These are phyloP conservation scores for Carcinoscorpius rotundicauda DNA, from an alignment of 1,140 invertebrate species.

Conservation along the genomic window DNA sequence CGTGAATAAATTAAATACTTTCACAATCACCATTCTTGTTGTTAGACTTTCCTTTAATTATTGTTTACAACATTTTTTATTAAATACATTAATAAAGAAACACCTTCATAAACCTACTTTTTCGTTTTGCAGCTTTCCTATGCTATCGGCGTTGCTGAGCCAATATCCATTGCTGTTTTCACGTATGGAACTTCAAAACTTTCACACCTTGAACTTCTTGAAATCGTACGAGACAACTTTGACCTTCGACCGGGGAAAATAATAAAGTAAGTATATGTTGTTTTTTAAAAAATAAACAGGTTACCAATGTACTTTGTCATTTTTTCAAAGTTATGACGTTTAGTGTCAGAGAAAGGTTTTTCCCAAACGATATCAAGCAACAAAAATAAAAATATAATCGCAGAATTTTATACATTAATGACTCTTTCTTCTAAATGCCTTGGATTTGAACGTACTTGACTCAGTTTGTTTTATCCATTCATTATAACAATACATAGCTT, in stretches of 20 bases:
- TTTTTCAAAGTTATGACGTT: background rate
- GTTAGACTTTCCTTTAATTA: too few relatives aligned
- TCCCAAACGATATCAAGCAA: too few relatives aligned
- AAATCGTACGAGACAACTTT: slow-evolving; percentile 92
- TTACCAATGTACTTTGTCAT: background rate
- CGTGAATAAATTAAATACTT: too few relatives aligned
- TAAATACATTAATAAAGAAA: background rate
- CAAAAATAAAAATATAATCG: too few relatives aligned
- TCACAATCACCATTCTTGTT: too few relatives aligned
- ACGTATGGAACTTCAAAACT: slow-evolving; percentile 90
- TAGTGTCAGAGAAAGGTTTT: too few relatives aligned
- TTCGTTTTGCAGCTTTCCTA: slow-evolving; percentile 62
- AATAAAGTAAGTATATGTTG: slow-evolving; percentile 52
- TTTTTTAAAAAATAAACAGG: background rate
- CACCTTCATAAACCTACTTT: background rate
- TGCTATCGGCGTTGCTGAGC: slow-evolving; percentile 90
- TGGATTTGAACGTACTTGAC: too few relatives aligned
- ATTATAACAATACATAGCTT: too few relatives aligned
- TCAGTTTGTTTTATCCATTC: too few relatives aligned
- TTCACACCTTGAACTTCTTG: slow-evolving; percentile 73
- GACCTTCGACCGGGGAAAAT: slow-evolving; percentile 95
- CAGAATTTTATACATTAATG: too few relatives aligned
- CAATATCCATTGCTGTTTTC: slow-evolving; percentile 89
- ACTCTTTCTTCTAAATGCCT: too few relatives aligned
- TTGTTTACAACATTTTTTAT: background rate